Conservation (phyloP, 2,888 invertebrate genomes). For the Catocala sponsa region DNA sequence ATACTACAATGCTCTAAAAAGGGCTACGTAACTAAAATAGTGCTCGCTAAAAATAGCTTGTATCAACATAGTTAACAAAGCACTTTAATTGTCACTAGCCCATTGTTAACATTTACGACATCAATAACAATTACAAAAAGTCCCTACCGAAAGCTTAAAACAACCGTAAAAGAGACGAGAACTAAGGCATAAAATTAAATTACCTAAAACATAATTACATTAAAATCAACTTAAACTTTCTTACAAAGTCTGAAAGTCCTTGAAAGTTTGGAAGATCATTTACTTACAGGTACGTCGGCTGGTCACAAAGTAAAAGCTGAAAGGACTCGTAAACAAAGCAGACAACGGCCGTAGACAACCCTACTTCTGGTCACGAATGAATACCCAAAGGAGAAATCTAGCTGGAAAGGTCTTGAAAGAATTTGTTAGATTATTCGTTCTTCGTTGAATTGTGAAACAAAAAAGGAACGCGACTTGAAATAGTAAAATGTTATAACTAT, state of each 20-base stretch:
- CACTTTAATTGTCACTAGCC: too few species aligned
- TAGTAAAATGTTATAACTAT: constrained; percentile 14
- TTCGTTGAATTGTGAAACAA: constrained; percentile 23
- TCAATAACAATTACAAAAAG: background rate
- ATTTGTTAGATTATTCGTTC: constrained; percentile 28
- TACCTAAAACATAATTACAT: constrained; percentile 33
- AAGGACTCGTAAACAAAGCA: constrained; percentile 55
- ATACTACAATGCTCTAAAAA: too few species aligned
- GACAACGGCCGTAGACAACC: constrained; percentile 44
- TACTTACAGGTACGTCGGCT: constrained; percentile 37
- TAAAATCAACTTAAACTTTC: constrained; percentile 41
- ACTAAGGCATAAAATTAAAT: constrained; percentile 27
- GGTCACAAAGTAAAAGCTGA: constrained; percentile 49
- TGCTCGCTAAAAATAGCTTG: too few species aligned
- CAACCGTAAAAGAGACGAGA: background rate
- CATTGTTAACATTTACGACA: background rate
- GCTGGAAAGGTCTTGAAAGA: constrained; percentile 31
- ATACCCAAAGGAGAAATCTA: constrained; percentile 41
- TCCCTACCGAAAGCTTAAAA: background rate
- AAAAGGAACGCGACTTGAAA: constrained; percentile 31
- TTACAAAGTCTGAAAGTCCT: constrained; percentile 28
- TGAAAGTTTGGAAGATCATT: constrained; percentile 46
- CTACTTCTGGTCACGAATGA: constrained; percentile 43
- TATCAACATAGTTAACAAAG: too few species aligned
- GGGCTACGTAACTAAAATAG: too few species aligned